A percentile compares a stretch with the other conserved stretches of the same genome.
phyloP scores from a whole-genome alignment of 1,140 invertebrate genomes.

The Cydia splendana region DNA sequence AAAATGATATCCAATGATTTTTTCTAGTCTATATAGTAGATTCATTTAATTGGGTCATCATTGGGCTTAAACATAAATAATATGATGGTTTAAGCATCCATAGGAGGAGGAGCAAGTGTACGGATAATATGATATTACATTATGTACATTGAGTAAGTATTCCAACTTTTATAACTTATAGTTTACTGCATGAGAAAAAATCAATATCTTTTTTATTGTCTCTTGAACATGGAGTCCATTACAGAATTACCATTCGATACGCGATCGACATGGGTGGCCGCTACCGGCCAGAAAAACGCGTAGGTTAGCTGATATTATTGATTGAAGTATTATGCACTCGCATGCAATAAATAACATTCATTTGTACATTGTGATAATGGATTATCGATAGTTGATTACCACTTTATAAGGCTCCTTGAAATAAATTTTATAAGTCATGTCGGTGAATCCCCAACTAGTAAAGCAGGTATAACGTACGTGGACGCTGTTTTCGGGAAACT shows the following conservation, averaged over 20 bases:
- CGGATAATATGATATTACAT: not conserved
- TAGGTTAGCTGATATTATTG: constrained; percentile 15
- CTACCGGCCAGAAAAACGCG: constrained; percentile 6
- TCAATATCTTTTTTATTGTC: constrained; percentile 1
- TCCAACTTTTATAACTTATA: too few relatives aligned
- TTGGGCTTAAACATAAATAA: too few relatives aligned
- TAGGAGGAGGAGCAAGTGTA: too few relatives aligned
- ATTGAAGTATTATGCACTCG: constrained; percentile 27
- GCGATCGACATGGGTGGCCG: constrained; percentile 28
- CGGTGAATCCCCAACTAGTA: constrained; percentile 37
- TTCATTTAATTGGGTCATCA: too few relatives aligned
- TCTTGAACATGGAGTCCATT: constrained; percentile 23
- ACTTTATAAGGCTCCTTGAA: constrained; percentile 17
- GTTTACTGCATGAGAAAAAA: too few relatives aligned
- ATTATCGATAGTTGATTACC: not conserved
- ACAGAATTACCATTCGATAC: constrained; percentile 18
- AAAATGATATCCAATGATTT: too few relatives aligned
- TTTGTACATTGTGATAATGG: constrained; percentile 5
- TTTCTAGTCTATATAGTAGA: too few relatives aligned
- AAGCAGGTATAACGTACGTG: constrained; percentile 32
- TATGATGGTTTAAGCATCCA: too few relatives aligned
- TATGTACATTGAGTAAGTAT: not conserved
- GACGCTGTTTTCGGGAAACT: constrained; percentile 47
- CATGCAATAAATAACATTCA: constrained; percentile 16
- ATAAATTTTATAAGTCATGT: constrained; percentile 39